Conservation (phyloP, 2,113 vertebrate species). For the Paraplagusia blochii region DNA sequence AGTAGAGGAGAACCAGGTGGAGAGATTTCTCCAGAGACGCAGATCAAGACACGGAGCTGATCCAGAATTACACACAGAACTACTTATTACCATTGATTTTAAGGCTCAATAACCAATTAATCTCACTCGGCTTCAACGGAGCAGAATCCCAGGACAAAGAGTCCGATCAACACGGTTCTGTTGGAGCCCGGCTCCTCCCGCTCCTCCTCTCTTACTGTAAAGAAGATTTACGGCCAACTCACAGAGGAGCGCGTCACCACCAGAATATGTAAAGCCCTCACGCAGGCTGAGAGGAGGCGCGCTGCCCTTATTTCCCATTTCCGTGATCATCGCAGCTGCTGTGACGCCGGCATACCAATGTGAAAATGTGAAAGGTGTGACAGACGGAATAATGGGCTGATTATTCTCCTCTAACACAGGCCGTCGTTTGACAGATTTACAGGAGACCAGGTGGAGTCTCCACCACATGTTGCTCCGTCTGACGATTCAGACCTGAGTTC, state of each 20-base stretch:
- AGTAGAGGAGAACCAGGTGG: slow-evolving; percentile 44
- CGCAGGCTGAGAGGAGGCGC: slow-evolving; percentile 3
- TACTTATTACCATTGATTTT: slow-evolving; percentile 62
- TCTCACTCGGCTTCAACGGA: slow-evolving; percentile 34
- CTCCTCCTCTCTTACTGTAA: slow-evolving; percentile 36
- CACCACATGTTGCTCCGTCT: neutral
- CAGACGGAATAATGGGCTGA: slow-evolving; percentile 41
- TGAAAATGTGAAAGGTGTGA: slow-evolving; percentile 35
- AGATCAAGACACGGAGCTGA: slow-evolving; percentile 47
- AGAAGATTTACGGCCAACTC: slow-evolving; percentile 51
- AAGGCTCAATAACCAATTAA: slow-evolving; percentile 63
- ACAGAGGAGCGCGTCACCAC: slow-evolving; percentile 32
- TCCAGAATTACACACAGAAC: slow-evolving; percentile 48
- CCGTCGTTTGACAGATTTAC: slow-evolving; percentile 29
- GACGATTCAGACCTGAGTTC: neutral
- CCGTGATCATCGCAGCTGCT: slow-evolving; percentile 37
- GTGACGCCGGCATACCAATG: slow-evolving; percentile 34
- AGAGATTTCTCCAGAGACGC: slow-evolving; percentile 50
- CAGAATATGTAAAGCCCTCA: slow-evolving; percentile 41
- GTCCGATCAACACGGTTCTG: slow-evolving; percentile 22
- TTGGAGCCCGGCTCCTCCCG: slow-evolving; percentile 35
- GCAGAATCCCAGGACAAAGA: slow-evolving; percentile 41
- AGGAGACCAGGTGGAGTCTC: slow-evolving; percentile 1
- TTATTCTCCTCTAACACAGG: slow-evolving; percentile 33
- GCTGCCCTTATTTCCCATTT: slow-evolving; percentile 41